Base-by-base conservation (phyloP, 1,140 invertebrate species). In the Maniola jurtina region DNA sequence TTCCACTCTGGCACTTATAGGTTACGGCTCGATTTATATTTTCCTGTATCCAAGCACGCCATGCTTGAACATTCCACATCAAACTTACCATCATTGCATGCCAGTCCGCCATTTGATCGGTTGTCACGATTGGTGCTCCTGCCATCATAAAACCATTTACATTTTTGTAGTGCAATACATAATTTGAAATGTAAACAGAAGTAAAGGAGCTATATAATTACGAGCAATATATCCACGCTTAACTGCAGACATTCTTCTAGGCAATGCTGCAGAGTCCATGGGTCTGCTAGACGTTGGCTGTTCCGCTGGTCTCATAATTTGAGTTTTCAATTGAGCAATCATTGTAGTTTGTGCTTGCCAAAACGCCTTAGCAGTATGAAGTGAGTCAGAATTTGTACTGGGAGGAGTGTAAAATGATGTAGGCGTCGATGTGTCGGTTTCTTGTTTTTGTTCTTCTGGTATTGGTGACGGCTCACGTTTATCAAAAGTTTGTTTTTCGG, bases 41-140 rank as follows among this genome's bases (percentile, higher is more conserved):
- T 40, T 85, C 84, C 14, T 86, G 80, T 40, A 89, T 81, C 86
- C 86, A 89, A 35, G 77, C 71, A 13, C 84, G 79, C 86, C 86
- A 89, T 6, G 86, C 83, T 61, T 86, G 81, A 25, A 86, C 68
- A 57, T 89, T 89, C 86, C 86, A 89, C 71, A 84, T 80, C n/a
- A 87, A 66, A 63, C 86, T 89, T 10, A 86, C 76, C 83, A 88
- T 80, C 83, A 86, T 86, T 5, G 87, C 77, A 48, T 88, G 83
- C 87, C 84, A 88, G 64, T 89, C 87, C 0, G 76, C 48, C 84
- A 88, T 86, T 69, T 84, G 76, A 61, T 88, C 84, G n/a, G 84
- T 82, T 4, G 80, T 80, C 25, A 86, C 75, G 14, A 85, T 83
- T 13, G 85, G 79, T 6, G 80, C 76, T 16, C 83, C 86, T 85